These are phyloP conservation scores for Tragelaphus eurycerus DNA, from an alignment of 2,797 vertebrate species.

Conservation along the genomic window DNA sequence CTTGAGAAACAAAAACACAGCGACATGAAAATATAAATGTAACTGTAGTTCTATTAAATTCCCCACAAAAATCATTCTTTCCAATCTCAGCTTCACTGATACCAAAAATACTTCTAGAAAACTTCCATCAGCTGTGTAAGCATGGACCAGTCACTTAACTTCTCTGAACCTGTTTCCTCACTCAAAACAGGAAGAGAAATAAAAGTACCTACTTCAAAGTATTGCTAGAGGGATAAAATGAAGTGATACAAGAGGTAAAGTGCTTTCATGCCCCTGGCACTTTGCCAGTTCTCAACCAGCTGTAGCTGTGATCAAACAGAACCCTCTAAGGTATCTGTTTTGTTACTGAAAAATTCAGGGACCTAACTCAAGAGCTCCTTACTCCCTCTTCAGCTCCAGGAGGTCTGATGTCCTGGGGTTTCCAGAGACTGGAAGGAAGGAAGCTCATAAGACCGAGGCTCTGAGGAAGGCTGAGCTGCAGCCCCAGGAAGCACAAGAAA, in stretches of 20 bases:
- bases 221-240: background rate
- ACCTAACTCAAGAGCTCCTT: background rate
- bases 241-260: fast-evolving
- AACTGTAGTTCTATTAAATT: background rate
- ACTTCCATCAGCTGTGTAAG: background rate
- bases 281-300: background rate
- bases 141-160: background rate
- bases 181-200: background rate
- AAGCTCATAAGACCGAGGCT: background rate
- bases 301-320: background rate
- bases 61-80: background rate
- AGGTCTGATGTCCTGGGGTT: background rate
- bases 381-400: background rate
- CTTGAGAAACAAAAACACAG: background rate
- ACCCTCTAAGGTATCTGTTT: background rate
- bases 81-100: background rate
- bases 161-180: background rate
- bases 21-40: background rate
- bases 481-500: background rate
- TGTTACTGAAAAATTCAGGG: background rate
- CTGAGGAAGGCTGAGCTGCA: background rate
- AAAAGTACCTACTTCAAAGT: background rate
- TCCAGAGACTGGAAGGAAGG: background rate
- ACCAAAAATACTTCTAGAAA: background rate
- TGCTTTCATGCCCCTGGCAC: background rate